phyloP scores from a whole-genome alignment of 2,113 vertebrate species.

The Oreotrochilus melanogaster region DNA sequence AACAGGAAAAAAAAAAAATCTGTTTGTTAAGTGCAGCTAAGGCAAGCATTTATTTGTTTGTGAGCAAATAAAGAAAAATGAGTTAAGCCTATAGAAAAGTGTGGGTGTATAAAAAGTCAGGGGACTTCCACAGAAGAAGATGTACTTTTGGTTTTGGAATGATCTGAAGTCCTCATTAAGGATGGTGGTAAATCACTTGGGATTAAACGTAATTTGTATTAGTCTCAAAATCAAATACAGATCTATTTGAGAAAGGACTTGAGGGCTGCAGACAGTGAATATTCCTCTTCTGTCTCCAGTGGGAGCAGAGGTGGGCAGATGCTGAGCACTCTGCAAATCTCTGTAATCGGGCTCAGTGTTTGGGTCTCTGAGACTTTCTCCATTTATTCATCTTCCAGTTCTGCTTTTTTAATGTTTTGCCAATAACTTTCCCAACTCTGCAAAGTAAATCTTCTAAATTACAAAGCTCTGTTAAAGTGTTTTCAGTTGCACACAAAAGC shows the following conservation, averaged over 20 bases:
- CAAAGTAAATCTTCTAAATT: not conserved
- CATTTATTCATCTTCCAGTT: not conserved
- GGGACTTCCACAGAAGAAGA: not conserved
- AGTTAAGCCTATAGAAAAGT: not conserved
- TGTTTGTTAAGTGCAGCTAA: not conserved
- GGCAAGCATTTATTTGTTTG: not conserved
- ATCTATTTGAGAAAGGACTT: not conserved
- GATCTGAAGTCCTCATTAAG: not conserved
- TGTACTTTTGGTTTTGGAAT: not conserved
- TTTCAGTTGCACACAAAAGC: not conserved
- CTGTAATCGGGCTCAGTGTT: not conserved
- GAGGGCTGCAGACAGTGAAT: accelerated
- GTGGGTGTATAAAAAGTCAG: too few species aligned
- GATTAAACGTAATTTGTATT: not conserved
- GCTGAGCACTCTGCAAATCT: not conserved
- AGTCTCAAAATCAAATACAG: not conserved
- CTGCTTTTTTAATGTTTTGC: not conserved
- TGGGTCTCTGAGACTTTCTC: not conserved
- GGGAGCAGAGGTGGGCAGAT: not conserved
- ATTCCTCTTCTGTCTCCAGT: accelerated
- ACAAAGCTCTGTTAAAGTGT: not conserved
- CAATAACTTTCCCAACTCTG: not conserved
- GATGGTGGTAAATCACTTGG: not conserved
- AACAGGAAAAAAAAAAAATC: not conserved
- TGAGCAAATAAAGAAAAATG: accelerated